These are phyloP conservation scores for Perithous albicinctus DNA, from an alignment of 2,888 invertebrate genomes.

Conservation along the genomic window DNA sequence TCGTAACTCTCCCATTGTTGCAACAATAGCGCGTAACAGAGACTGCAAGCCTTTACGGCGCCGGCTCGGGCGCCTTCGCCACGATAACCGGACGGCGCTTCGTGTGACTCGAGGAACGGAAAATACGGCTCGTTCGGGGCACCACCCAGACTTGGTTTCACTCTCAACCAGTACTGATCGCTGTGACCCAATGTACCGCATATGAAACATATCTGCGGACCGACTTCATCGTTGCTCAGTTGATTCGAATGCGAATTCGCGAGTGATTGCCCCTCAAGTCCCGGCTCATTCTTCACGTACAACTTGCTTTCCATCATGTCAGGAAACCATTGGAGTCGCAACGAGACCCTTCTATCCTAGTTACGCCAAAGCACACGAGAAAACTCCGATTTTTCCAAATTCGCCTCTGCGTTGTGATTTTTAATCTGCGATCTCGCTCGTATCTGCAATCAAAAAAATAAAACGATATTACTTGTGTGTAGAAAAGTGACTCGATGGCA, in stretches of 20 bases:
- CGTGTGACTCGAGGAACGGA: conserved; percentile 96
- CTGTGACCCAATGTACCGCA: conserved; percentile 91
- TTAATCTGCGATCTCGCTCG: neutral
- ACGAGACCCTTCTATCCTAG: neutral
- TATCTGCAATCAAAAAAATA: conserved; percentile 34
- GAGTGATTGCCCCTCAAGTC: conserved; percentile 85
- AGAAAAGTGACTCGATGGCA: no score
- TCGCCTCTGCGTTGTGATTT: neutral
- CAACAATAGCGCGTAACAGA: conserved; percentile 93
- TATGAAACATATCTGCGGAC: conserved; percentile 87
- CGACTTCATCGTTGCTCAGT: conserved; percentile 63
- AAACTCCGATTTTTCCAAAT: neutral
- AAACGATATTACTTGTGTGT: neutral
- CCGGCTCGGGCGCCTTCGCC: conserved; percentile 82
- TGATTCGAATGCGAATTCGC: conserved; percentile 72
- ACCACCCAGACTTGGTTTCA: conserved; percentile 89
- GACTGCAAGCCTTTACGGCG: conserved; percentile 91
- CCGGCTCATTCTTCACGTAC: conserved; percentile 90
- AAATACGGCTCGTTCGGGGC: conserved; percentile 92
- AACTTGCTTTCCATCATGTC: conserved; percentile 87
- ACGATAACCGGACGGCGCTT: conserved; percentile 92
- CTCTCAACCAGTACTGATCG: conserved; percentile 87
- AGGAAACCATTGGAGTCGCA: conserved; percentile 80
- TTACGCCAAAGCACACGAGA: neutral
- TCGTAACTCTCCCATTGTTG: conserved; percentile 98